Evolutionary conservation across 2,888 invertebrate genomes (phyloP).

Genomic region (Drosophila hamatofila): DNA sequence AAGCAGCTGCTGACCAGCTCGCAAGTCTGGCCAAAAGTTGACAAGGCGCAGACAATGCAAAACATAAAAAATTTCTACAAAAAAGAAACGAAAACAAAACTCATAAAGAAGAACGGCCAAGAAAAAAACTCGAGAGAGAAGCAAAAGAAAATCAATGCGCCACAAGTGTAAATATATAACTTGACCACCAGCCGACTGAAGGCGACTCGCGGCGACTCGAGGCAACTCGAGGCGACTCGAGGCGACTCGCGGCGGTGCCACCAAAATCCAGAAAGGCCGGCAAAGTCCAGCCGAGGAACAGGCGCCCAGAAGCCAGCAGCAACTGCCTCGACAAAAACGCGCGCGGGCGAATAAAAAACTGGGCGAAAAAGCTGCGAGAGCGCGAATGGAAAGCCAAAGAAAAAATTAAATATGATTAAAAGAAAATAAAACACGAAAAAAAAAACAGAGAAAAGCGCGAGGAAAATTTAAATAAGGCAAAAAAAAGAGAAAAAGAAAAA

Average conservation of each 20-base stretch:
- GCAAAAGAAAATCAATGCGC: constrained; percentile 71
- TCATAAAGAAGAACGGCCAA: constrained; percentile 45
- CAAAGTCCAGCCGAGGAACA: constrained; percentile 72
- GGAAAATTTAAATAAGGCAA: constrained; percentile 64
- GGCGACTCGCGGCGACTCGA: constrained; percentile 3
- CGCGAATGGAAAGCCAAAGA: constrained; percentile 69
- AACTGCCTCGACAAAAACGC: constrained; percentile 44
- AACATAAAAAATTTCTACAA: constrained; percentile 22
- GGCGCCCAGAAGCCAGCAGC: constrained; percentile 71
- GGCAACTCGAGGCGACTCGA: constrained; percentile 10
- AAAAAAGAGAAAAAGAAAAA: constrained; percentile 40
- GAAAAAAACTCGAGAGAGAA: constrained; percentile 20
- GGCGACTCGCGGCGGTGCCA: constrained; percentile 29
- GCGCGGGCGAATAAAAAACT: constrained; percentile 36
- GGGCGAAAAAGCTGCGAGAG: constrained; percentile 53
- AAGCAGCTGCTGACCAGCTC: constrained; percentile 50
- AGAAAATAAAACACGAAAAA: constrained; percentile 67
- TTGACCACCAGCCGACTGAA: constrained; percentile 61
- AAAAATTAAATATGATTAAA: constrained; percentile 79
- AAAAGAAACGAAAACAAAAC: constrained; percentile 56
- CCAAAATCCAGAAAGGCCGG: constrained; percentile 61
- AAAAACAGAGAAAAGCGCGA: constrained; percentile 35
- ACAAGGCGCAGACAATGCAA: constrained; percentile 68
- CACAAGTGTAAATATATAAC: constrained; percentile 77
- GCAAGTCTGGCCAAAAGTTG: constrained; percentile 71